These are phyloP conservation scores for Scleropages formosus DNA, from an alignment of 2,797 vertebrate species.

Conservation along the genomic window DNA sequence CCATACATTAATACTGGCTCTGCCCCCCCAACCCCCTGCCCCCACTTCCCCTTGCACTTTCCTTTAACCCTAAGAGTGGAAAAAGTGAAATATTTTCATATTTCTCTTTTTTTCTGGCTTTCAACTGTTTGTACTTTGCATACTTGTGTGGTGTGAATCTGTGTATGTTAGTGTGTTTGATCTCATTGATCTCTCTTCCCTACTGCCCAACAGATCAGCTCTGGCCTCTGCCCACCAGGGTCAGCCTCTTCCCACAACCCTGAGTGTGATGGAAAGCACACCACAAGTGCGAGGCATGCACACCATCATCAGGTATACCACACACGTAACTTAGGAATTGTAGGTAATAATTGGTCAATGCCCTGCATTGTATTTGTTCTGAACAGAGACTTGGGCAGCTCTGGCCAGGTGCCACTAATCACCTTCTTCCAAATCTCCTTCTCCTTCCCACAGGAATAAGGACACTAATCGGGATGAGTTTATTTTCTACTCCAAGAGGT, in stretches of 20 bases:
- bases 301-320: slow-evolving; percentile 83
- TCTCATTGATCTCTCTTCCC: neutral
- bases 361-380: neutral
- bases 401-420: neutral
- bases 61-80: neutral
- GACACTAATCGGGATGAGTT: slow-evolving; percentile 88
- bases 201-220: slow-evolving; percentile 66
- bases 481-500: slow-evolving; percentile 91
- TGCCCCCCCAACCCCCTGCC: slow-evolving; percentile 1
- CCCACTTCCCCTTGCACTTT: neutral
- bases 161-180: neutral
- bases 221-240: slow-evolving; percentile 84
- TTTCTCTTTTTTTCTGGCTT: slow-evolving; percentile 34
- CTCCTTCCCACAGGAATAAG: slow-evolving; percentile 75
- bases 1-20: slow-evolving; percentile 10
- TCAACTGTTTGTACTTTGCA: slow-evolving; percentile 1
- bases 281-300: slow-evolving; percentile 88
- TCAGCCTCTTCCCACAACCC: slow-evolving; percentile 79
- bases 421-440: slow-evolving; percentile 13
- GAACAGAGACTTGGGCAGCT: neutral
- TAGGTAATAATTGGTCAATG: neutral
- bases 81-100: slow-evolving; percentile 32
- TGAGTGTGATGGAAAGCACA: slow-evolving; percentile 80
- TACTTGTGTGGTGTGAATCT: neutral
- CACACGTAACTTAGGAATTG: neutral